Evolutionary conservation across 2,888 invertebrate genomes (phyloP).

Genomic region (Microctonus hyperodae): DNA sequence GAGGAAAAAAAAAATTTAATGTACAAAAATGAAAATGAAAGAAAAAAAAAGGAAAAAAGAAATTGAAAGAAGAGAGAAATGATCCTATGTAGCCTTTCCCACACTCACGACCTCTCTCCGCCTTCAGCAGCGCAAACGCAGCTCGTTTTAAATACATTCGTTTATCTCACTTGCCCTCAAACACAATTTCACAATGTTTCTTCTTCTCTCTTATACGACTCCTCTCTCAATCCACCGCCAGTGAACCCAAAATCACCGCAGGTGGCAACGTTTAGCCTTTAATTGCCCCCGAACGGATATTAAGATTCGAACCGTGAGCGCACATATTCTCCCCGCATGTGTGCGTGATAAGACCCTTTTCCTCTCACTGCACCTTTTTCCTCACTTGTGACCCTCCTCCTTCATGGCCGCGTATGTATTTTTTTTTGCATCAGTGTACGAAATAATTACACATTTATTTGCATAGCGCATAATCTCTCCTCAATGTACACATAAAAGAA

Average conservation of each 20-base stretch:
- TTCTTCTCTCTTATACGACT: background rate
- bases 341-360: slow-evolving; percentile 19
- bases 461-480: slow-evolving; percentile 4
- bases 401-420: slow-evolving; percentile 10
- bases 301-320: slow-evolving; percentile 41
- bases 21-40: slow-evolving; percentile 9
- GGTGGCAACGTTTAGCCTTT: slow-evolving; percentile 49
- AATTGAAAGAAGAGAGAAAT: slow-evolving; percentile 17
- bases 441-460: slow-evolving; percentile 24
- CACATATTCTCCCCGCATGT: slow-evolving; percentile 7
- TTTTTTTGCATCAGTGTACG: background rate
- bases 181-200: background rate
- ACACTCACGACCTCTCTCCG: slow-evolving; percentile 34
- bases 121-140: slow-evolving; percentile 14
- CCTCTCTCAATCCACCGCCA: slow-evolving; percentile 4
- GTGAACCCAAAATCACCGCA: slow-evolving; percentile 41
- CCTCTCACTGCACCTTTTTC: slow-evolving; percentile 4
- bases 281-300: slow-evolving; percentile 45
- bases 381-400: background rate
- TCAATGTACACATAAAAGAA: background rate
- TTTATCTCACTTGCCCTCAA: slow-evolving; percentile 1
- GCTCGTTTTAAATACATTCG: slow-evolving; percentile 35
- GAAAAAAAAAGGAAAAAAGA: slow-evolving; percentile 5
- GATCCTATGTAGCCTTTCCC: slow-evolving; percentile 35
- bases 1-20: slow-evolving; percentile 16